These are phyloP conservation scores for Drosophila jambulina DNA, from an alignment of 1,140 invertebrate genomes.

Conservation along the genomic window DNA sequence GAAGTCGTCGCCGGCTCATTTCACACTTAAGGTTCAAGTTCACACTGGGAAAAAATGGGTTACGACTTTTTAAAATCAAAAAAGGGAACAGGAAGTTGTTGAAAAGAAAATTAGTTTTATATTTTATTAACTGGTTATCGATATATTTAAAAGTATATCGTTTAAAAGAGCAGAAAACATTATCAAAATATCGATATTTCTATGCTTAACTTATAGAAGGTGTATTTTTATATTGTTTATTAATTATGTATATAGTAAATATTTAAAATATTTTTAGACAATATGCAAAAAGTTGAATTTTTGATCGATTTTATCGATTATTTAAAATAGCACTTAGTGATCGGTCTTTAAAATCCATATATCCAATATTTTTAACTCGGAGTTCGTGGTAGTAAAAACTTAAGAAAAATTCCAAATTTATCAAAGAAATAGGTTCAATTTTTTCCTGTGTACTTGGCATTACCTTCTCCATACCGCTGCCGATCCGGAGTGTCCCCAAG, in stretches of 20 bases:
- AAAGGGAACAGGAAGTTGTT: not conserved
- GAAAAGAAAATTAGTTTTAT: not conserved
- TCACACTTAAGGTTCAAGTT: constrained; percentile 68
- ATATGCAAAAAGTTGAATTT: not conserved
- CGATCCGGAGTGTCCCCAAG: constrained; percentile 41
- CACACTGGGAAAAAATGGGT: not conserved
- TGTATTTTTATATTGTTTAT: not conserved
- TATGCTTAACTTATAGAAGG: not conserved
- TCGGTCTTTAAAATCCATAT: not conserved
- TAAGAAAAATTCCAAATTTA: not conserved
- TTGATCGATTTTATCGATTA: not conserved
- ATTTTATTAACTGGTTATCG: not conserved
- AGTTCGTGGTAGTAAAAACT: not conserved
- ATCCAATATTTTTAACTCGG: fast-evolving
- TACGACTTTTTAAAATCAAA: not conserved
- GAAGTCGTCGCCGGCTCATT: constrained; percentile 42
- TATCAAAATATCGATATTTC: not conserved
- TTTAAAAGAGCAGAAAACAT: not conserved
- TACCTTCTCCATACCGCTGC: constrained; percentile 4
- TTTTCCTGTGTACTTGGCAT: constrained; percentile 9
- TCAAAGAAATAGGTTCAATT: fast-evolving
- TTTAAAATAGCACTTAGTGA: not conserved
- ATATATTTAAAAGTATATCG: not conserved
- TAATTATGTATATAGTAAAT: not conserved
- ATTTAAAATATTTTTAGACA: too few relatives aligned